Evolutionary conservation across 30 jellyfish, hydroid and myxozoan species (phyloP).

Genomic region (Cassiopea andromeda): DNA sequence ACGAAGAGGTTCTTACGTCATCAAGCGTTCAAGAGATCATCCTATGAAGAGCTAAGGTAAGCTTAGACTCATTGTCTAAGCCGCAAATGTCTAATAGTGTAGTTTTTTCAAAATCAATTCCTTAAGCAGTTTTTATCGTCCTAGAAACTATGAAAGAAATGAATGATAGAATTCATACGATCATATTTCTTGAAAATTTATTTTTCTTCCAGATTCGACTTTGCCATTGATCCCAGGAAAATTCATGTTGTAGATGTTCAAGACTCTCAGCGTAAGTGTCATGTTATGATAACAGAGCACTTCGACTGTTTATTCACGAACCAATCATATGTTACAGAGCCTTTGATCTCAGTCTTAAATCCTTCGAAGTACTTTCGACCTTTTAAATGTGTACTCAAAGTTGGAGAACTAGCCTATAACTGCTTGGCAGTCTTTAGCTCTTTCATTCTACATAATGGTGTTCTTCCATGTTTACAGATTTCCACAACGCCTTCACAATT

Average conservation of each 20-base stretch:
- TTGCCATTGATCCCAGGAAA: conserved; percentile 29
- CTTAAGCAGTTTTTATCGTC: too few species aligned
- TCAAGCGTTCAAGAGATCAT: conserved; percentile 41
- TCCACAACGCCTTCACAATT: conserved; percentile 42
- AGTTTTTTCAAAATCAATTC: too few species aligned
- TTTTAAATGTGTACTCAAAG: neutral
- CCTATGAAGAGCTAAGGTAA: conserved; percentile 46
- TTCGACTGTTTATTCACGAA: neutral
- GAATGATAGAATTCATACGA: too few species aligned
- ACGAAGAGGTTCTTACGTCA: conserved; percentile 38
- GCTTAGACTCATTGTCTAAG: neutral
- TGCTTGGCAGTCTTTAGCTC: too few species aligned
- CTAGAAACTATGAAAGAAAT: too few species aligned
- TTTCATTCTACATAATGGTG: too few species aligned
- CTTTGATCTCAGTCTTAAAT: neutral
- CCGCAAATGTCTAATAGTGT: too few species aligned
- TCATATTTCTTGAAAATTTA: neutral
- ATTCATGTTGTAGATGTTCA: conserved; percentile 47
- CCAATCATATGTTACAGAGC: too few species aligned
- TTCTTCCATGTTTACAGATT: conserved; percentile 16
- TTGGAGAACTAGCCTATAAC: too few species aligned
- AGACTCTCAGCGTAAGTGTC: conserved; percentile 43
- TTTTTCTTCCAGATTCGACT: conserved; percentile 25
- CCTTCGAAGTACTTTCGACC: neutral
- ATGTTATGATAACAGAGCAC: neutral